Evolutionary conservation across 2,797 vertebrate genomes (phyloP), one percentile per base, ranked within the genome.

Genomic region (Staurois parvus): DNA sequence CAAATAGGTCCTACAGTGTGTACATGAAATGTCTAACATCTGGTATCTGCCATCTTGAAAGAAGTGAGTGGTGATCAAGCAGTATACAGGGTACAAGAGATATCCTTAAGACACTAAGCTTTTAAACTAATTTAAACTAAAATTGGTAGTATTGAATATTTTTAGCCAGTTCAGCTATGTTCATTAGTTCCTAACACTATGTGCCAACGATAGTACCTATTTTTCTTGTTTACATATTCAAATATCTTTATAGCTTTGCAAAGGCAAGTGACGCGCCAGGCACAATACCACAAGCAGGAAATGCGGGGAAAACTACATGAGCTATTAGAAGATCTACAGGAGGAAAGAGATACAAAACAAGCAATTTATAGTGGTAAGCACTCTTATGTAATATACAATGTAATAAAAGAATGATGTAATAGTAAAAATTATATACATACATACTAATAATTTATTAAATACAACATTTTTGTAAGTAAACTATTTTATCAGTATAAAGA

Each of bases 361-460:
- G 95, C 95, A 73, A 52, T 96, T 87, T 92, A 88, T 67, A 90
- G 92, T 91, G 95, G 95, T 95, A 78, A 79, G 67, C 11, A 19
- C 21, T 4, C 48, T 19, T 19, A 3, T 17, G 11, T 45, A 19
- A 19, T 52, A 52, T 52, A 52, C 4, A 19, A 12, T 45, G 42
- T 45, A 45, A 45, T 45, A 45, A 45, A 6, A 9, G 8, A 37
- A 37, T 37, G 9, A 10, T 37, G 37, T 6, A 37, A 37, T 37
- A 37, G 10, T 37, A 37, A 37, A 37, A 37, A 8, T 1, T 0
- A 37, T 1, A 9, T n/a, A n/a, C n/a, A n/a, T n/a, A n/a, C 6
- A 1, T 10, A 37, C 37, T 37, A 37, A 37, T 32, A 32, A 32
- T 32, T 2, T 37, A 37, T 37, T 37, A 37, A 9, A 37, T 37